Base-by-base conservation (phyloP, 2,888 invertebrate genomes). In the Trichogramma dendrolimi region DNA sequence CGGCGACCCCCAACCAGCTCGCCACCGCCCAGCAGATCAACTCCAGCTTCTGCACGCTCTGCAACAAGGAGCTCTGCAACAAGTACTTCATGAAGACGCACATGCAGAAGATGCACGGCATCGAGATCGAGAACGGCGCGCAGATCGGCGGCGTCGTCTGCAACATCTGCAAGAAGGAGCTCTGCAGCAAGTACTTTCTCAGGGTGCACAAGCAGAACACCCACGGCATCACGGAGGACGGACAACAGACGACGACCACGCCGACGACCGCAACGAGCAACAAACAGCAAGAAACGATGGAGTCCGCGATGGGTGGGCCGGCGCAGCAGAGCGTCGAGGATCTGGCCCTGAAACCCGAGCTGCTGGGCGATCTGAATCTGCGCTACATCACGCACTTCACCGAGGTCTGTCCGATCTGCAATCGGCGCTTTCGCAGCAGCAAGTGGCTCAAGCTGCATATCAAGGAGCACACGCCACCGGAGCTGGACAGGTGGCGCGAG, bases 51-150 rank as follows among this genome's bases (percentile, higher is more conserved):
- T 97, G 97, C 79, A 96, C 96, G 78, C 95, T 97, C 67, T 97
- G 97, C 81, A 96, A 97, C 83, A 97, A 97, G 81, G 96, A 98
- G 81, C 83, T 99, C 71, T 99, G 98, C 83, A 99, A 99, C 83
- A 99, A 99, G 80, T 99, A 99, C 79, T 99, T 99, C 81, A 94
- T 99, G 91, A 95, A 97, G 79, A 98, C 97, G 1, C 99, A 99
- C 82, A 97, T 97, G 94, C 91, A 96, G 77, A 89, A 96, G 77
- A 97, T 99, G 94, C 99, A 95, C 80, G 94, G 94, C 51, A 95
- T 95, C 72, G 93, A 94, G 76, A 89, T 95, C 55, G 94, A 94
- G 80, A 93, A 92, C 74, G 94, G 93, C 27, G 91, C 94, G 44
- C 93, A 92, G 78, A 90, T 94, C 47, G 94, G 94, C 5, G 95